Evolutionary conservation across 2,797 vertebrate genomes (phyloP).

Genomic region (Chaenodraco wilsoni): DNA sequence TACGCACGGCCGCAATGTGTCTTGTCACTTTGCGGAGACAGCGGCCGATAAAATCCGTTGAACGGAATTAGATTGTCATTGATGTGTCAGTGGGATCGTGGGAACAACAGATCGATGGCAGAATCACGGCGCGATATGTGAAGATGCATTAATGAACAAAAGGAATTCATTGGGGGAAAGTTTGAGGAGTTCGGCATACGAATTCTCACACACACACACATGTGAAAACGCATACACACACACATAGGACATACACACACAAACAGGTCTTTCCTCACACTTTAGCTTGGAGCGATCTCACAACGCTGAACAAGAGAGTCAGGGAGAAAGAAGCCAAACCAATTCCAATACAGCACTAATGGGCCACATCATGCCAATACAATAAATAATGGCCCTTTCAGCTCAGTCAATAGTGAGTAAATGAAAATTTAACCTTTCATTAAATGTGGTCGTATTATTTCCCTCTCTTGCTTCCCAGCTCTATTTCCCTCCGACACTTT

Average conservation of each 20-base stretch:
- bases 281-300: conserved; percentile 84
- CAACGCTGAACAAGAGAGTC: conserved; percentile 73
- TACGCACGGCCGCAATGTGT: conserved; percentile 84
- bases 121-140: conserved; percentile 72
- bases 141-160: conserved; percentile 64
- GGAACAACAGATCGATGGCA: conserved; percentile 87
- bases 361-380: conserved; percentile 90
- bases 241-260: conserved; percentile 35
- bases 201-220: conserved; percentile 4
- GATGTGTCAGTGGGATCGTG: conserved; percentile 81
- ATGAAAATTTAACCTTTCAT: conserved; percentile 90
- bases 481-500: conserved; percentile 75
- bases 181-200: conserved; percentile 49
- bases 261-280: conserved; percentile 70
- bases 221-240: conserved; percentile 19
- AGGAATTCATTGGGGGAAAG: conserved; percentile 65
- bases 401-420: conserved; percentile 88
- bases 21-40: conserved; percentile 87
- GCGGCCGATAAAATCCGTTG: conserved; percentile 82
- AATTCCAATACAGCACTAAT: conserved; percentile 90
- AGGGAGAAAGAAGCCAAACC: conserved; percentile 79
- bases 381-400: conserved; percentile 89
- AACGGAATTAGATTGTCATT: conserved; percentile 89
- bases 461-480: conserved; percentile 80
- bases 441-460: conserved; percentile 87